Evolutionary conservation across 2,888 invertebrate species (phyloP).

Genomic region (Orgyia antiqua): DNA sequence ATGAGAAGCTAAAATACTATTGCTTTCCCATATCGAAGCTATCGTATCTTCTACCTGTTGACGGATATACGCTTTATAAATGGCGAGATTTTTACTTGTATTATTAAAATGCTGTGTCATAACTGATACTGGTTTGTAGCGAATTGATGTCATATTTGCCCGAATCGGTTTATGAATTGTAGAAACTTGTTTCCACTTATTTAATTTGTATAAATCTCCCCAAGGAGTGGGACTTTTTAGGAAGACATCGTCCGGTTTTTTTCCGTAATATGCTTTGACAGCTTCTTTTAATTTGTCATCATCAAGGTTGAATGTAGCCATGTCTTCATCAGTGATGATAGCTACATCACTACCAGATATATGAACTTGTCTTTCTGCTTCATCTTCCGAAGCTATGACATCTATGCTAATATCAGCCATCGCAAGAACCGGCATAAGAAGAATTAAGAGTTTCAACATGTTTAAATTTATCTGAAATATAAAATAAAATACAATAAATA

Average conservation of each 20-base stretch:
- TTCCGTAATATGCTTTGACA: slow-evolving; percentile 25
- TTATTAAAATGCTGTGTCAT: slow-evolving; percentile 12
- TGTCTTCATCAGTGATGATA: slow-evolving; percentile 30
- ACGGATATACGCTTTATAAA: slow-evolving; percentile 1
- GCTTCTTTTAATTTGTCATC: slow-evolving; percentile 33
- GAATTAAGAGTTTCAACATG: background rate
- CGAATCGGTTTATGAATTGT: slow-evolving; percentile 30
- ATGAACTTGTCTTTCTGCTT: slow-evolving; percentile 14
- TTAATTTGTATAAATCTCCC: slow-evolving; percentile 37
- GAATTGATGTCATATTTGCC: slow-evolving; percentile 7
- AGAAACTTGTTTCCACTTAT: slow-evolving; percentile 35
- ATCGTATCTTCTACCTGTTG: slow-evolving; percentile 14
- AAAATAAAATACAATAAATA: too few relatives aligned
- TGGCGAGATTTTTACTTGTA: slow-evolving; percentile 3
- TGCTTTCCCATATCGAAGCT: slow-evolving; percentile 11
- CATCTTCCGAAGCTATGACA: slow-evolving; percentile 21
- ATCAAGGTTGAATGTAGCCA: slow-evolving; percentile 27
- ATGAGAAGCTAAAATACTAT: background rate
- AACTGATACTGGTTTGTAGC: slow-evolving; percentile 5
- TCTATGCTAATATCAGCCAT: slow-evolving; percentile 33
- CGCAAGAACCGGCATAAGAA: slow-evolving; percentile 13
- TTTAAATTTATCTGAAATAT: background rate
- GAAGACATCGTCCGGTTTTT: slow-evolving; percentile 20
- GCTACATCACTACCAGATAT: slow-evolving; percentile 24
- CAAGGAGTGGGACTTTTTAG: slow-evolving; percentile 41